Evolutionary conservation across 2,113 vertebrate genomes (phyloP), one percentile per base, ranked within the genome.

Genomic region (Poecile atricapillus): DNA sequence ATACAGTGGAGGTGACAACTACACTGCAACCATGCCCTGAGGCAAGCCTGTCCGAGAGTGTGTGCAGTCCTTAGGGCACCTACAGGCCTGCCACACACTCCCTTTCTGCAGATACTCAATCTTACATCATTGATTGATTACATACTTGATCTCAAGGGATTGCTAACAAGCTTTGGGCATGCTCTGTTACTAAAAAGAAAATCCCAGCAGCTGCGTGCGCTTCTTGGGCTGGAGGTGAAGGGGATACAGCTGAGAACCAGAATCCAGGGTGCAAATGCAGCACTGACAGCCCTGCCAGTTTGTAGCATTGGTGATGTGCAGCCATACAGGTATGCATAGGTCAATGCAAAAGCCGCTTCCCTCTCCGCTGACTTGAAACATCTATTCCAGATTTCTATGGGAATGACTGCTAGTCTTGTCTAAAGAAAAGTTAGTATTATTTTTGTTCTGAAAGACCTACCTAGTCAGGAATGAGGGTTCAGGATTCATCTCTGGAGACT

Each of bases 281-380:
- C 35, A 20, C 35, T 23, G 43, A 22, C 21, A 55, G 68, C 67
- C 10, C 25, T 56, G 41, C 11, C 7, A 15, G 27, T 56, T 37
- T 35, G 63, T 50, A 59, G 30, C 47, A 4, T 0, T 37, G 59
- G 49, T 65, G 62, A 49, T 27, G 10, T 19, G 21, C 21, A 59
- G 35, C 35, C 43, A 43, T 15, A 5, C 0, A 43, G 43, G 15
- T 59, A 11, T 33, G 76, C 22, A 27, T 0, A n/a, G n/a, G 37
- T 88, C 64, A 53, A 6, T 2, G 1, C 43, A 65, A 81, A 89
- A 59, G 35, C 13, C 52, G 5, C 69, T 82, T 87, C 60, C 22
- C 15, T 77, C 30, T 74, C 30, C 5, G 1, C 22, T 80, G 62
- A 49, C 7, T 4, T 11, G 27, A 85, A 79, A 46, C 25, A 15